phyloP scores from a whole-genome alignment of 2,888 invertebrate genomes.

The Tachina lurida region DNA sequence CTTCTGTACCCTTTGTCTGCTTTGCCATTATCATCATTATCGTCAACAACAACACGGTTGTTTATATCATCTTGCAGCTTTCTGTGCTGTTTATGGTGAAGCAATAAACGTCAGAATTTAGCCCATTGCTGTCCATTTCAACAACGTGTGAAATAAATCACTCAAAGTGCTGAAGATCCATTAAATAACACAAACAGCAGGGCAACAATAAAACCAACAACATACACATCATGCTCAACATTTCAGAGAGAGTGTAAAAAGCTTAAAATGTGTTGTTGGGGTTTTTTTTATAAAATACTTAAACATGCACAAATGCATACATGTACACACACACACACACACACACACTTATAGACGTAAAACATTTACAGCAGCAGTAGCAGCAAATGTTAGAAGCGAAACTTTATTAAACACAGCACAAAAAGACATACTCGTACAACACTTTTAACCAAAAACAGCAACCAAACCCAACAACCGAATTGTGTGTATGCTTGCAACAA shows the following conservation, averaged over 20 bases:
- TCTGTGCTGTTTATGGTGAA: constrained; percentile 74
- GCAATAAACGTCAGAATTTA: constrained; percentile 82
- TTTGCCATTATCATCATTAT: constrained; percentile 17
- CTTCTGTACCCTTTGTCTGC: neutral
- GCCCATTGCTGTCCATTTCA: constrained; percentile 83
- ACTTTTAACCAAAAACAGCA: neutral
- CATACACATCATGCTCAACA: constrained; percentile 35
- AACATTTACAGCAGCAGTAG: constrained; percentile 30
- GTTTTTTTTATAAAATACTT: neutral
- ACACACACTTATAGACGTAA: neutral
- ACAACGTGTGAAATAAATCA: constrained; percentile 83
- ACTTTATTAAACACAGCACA: constrained; percentile 33
- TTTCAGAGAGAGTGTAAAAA: constrained; percentile 13
- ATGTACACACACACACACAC: neutral
- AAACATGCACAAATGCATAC: neutral
- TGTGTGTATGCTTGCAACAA: constrained; percentile 24
- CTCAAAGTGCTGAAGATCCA: constrained; percentile 81
- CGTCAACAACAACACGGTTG: constrained; percentile 30
- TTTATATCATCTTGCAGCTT: constrained; percentile 32
- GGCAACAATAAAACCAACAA: constrained; percentile 74
- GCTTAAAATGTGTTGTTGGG: neutral
- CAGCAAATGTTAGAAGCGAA: constrained; percentile 21
- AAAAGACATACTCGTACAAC: constrained; percentile 21
- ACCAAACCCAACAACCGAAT: constrained; percentile 17
- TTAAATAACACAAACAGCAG: constrained; percentile 73